phyloP scores from a whole-genome alignment of 2,888 invertebrate genomes.

The Caenorhabditis sp. region DNA sequence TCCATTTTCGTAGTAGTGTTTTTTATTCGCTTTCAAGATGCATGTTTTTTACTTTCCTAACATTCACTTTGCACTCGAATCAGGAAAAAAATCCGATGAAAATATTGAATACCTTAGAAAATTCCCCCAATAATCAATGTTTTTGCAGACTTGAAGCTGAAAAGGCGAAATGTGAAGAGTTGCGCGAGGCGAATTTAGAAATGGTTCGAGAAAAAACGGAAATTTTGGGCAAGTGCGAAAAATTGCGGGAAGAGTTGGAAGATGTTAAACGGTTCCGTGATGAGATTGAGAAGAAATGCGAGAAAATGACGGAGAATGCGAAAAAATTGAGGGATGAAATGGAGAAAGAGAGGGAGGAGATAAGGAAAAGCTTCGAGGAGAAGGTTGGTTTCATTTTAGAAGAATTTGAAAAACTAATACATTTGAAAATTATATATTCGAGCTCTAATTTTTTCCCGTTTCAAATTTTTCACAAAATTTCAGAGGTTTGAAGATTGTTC shows the following conservation, averaged over 20 bases:
- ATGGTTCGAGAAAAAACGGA: constrained; percentile 7
- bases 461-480: too few species aligned
- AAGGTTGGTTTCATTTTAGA: too few species aligned
- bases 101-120: not conserved
- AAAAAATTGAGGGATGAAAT: constrained; percentile 12
- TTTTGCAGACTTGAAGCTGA: constrained; percentile 27
- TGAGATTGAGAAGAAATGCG: constrained; percentile 22
- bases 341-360: constrained; percentile 7
- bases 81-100: constrained; percentile 1
- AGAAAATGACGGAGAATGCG: constrained; percentile 23
- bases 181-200: constrained; percentile 12
- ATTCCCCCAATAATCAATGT: not conserved
- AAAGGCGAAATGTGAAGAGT: constrained; percentile 33
- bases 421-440: too few species aligned
- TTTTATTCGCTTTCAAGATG: not conserved
- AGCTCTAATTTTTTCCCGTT: too few species aligned
- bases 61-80: not conserved
- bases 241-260: constrained; percentile 24
- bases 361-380: not conserved
- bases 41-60: not conserved
- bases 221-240: constrained; percentile 31
- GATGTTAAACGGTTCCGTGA: constrained; percentile 28
- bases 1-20: not conserved
- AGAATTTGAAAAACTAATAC: too few species aligned
- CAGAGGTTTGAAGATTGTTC: too few species aligned